These are phyloP conservation scores for Drosophila sp. DNA, from an alignment of 1,140 invertebrate species.

Conservation along the genomic window DNA sequence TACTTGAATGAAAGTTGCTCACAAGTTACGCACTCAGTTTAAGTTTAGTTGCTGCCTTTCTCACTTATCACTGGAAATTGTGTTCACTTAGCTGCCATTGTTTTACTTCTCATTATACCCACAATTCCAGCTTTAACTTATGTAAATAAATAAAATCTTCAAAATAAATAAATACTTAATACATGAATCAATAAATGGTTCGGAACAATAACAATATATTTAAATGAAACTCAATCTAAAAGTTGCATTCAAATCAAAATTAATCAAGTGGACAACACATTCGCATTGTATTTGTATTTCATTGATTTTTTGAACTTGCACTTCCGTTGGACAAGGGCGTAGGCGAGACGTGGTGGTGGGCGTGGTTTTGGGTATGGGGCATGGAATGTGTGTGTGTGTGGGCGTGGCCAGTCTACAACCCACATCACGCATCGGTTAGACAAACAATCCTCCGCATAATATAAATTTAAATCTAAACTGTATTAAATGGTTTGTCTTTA, in stretches of 20 bases:
- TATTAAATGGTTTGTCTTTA: constrained; percentile 17
- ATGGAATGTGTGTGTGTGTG: too few species aligned
- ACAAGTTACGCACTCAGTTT: background rate
- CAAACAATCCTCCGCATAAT: too few species aligned
- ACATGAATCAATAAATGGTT: too few species aligned
- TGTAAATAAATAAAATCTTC: too few species aligned
- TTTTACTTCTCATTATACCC: too few species aligned
- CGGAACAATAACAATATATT: background rate
- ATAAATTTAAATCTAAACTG: constrained; percentile 29
- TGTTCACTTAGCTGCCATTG: too few species aligned
- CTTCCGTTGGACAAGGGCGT: constrained; percentile 10
- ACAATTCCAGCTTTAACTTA: too few species aligned
- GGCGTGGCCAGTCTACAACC: constrained; percentile 3
- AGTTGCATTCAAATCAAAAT: too few species aligned
- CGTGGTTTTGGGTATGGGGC: background rate
- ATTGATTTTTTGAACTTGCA: constrained; percentile 12
- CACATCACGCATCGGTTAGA: constrained; percentile 5
- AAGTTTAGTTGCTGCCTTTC: background rate
- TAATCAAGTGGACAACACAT: background rate
- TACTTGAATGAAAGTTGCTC: background rate
- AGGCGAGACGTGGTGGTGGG: constrained; percentile 6
- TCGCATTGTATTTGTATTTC: constrained; percentile 3
- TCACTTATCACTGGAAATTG: too few species aligned
- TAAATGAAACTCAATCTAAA: background rate
- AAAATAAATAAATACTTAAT: too few species aligned